Evolutionary conservation across 2,113 vertebrate genomes (phyloP).

Genomic region (Trematomus loennbergii): DNA sequence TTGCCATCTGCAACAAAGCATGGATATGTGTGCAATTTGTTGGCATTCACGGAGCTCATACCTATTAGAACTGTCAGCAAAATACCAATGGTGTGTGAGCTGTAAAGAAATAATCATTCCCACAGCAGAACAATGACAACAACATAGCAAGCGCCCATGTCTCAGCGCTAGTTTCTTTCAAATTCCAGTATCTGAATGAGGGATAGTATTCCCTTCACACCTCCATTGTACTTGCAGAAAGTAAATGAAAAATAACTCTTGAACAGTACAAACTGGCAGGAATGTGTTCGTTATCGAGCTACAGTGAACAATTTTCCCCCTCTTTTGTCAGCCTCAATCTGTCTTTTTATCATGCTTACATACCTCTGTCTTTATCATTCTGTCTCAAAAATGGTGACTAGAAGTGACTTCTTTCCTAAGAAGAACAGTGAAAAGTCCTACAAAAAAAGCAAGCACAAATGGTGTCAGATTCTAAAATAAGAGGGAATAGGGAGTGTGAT

Average conservation of each 20-base stretch:
- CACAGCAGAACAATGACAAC: slow-evolving; percentile 34
- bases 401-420: slow-evolving; percentile 32
- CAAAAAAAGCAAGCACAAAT: slow-evolving; percentile 11
- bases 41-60: slow-evolving; percentile 35
- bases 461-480: slow-evolving; percentile 40
- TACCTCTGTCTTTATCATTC: slow-evolving; percentile 16
- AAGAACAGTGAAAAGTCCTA: slow-evolving; percentile 9
- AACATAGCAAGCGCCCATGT: slow-evolving; percentile 29
- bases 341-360: slow-evolving; percentile 23
- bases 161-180: slow-evolving; percentile 16
- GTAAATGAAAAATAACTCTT: slow-evolving; percentile 38
- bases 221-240: slow-evolving; percentile 38
- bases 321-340: background rate
- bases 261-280: slow-evolving; percentile 22
- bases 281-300: slow-evolving; percentile 48
- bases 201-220: slow-evolving; percentile 29
- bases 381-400: slow-evolving; percentile 50
- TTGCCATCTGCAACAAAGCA: slow-evolving; percentile 29
- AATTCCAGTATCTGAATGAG: slow-evolving; percentile 44
- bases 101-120: slow-evolving; percentile 27
- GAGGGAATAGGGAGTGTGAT: slow-evolving; percentile 34
- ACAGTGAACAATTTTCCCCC: slow-evolving; percentile 10
- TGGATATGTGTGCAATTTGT: background rate
- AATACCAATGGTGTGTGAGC: slow-evolving; percentile 20
- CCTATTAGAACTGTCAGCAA: slow-evolving; percentile 2